Conservation (phyloP, 2,113 vertebrate genomes). For the Anoura caudifer region DNA sequence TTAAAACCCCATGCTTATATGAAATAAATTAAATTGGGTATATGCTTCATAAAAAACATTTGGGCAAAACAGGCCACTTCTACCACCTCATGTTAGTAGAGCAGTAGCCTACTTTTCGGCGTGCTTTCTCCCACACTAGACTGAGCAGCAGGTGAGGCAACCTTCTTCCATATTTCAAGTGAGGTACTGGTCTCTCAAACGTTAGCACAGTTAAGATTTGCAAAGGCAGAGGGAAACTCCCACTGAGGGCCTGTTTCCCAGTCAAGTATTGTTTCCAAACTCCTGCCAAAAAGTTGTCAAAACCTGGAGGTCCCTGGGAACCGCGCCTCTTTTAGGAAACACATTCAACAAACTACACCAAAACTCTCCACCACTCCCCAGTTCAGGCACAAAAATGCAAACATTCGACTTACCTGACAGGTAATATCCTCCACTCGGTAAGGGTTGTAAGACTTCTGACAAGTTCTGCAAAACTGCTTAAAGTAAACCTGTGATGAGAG, state of each 20-base stretch:
- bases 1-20: not conserved
- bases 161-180: not conserved
- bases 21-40: not conserved
- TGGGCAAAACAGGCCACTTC: not conserved
- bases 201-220: not conserved
- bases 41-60: not conserved
- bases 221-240: not conserved
- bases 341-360: not conserved
- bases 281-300: not conserved
- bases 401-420: constrained; percentile 87
- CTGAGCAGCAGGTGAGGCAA: not conserved
- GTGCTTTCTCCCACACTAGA: not conserved
- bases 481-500: constrained; percentile 90
- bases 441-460: constrained; percentile 95
- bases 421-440: constrained; percentile 96
- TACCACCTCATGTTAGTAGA: not conserved
- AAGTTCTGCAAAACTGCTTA: constrained; percentile 95
- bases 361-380: not conserved
- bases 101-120: not conserved
- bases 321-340: not conserved
- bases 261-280: not conserved
- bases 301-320: not conserved
- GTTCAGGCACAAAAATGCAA: not conserved
- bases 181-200: not conserved
- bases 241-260: fast-evolving